phyloP scores from a whole-genome alignment of 1,140 invertebrate genomes.

The Drosophila athabasca region DNA sequence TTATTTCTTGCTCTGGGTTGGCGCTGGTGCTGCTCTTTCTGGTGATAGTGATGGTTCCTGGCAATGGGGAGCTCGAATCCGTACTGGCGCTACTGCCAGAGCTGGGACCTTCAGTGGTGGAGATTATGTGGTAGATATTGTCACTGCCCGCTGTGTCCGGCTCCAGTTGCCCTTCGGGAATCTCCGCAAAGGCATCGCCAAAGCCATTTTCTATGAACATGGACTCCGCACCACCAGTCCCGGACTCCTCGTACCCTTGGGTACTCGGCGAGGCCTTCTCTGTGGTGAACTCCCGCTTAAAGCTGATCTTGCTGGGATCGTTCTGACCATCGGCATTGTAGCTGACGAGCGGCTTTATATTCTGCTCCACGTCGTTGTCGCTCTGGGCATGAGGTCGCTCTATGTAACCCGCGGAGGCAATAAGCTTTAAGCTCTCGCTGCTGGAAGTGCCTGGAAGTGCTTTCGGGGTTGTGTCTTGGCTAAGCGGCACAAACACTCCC shows the following conservation, averaged over 20 bases:
- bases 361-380: constrained; percentile 27
- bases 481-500: constrained; percentile 20
- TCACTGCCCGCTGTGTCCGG: constrained; percentile 76
- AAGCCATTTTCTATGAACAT: constrained; percentile 54
- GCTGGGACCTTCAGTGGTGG: constrained; percentile 73
- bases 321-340: constrained; percentile 53
- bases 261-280: constrained; percentile 40
- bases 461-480: constrained; percentile 63
- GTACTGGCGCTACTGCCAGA: constrained; percentile 17
- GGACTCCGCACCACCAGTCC: background rate
- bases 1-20: constrained; percentile 27
- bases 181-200: constrained; percentile 48
- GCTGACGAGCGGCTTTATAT: constrained; percentile 48
- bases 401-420: constrained; percentile 65
- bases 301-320: constrained; percentile 79
- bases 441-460: constrained; percentile 36
- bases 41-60: constrained; percentile 7
- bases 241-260: constrained; percentile 11
- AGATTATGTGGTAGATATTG: constrained; percentile 78
- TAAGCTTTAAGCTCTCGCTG: constrained; percentile 77
- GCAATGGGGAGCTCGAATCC: background rate
- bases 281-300: constrained; percentile 77
- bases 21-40: constrained; percentile 5
- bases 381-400: constrained; percentile 23
- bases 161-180: constrained; percentile 44